Evolutionary conservation across 2,888 invertebrate genomes (phyloP), one percentile per base, ranked within the genome.

Genomic region (Ophion ventricosus): DNA sequence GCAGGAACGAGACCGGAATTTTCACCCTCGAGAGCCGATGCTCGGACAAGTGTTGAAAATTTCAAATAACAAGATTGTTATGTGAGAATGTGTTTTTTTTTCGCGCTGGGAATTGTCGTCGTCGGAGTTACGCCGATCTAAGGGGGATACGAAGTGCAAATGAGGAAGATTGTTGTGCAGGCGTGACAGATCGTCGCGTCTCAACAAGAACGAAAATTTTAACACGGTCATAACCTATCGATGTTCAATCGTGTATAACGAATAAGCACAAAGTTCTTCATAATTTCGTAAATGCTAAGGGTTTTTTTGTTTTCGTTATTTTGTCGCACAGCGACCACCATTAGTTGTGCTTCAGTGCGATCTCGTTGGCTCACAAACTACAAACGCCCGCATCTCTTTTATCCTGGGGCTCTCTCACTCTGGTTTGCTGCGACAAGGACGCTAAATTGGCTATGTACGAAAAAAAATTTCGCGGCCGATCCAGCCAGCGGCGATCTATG

Each of bases 381-480:
- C 56, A 54, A 76, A 70, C 70, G 66, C 70, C 82, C 84, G 84
- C 84, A 84, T 84, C 79, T 84, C 77, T 72, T 54, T 29, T 72
- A 40, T 61, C 35, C 59, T 26, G 40, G 23, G 11, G 72, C 67
- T 57, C 76, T 43, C 73, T 56, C 14, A n/a, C 67, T 67, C 59
- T 43, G n/a, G n/a, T n/a, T n/a, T n/a, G n/a, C n/a, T n/a, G n/a
- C n/a, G n/a, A 73, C 59, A 66, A 63, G 74, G 64, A 74, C 80
- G 73, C 80, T 80, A 75, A 73, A 80, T 69, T 67, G 67, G 80
- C 66, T n/a, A n/a, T n/a, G n/a, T n/a, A n/a, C n/a, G 64, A 26
- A 79, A 20, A 59, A 80, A 80, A 80, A 80, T 75, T 80, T 80
- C 80, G 83, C 83, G 83, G 80, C 83, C 40, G 76, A 59, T 66